A percentile compares a stretch with the other conserved stretches of the same genome.
Evolutionary conservation across 2,888 invertebrate genomes (phyloP).

Genomic region (Netelia inedita): DNA sequence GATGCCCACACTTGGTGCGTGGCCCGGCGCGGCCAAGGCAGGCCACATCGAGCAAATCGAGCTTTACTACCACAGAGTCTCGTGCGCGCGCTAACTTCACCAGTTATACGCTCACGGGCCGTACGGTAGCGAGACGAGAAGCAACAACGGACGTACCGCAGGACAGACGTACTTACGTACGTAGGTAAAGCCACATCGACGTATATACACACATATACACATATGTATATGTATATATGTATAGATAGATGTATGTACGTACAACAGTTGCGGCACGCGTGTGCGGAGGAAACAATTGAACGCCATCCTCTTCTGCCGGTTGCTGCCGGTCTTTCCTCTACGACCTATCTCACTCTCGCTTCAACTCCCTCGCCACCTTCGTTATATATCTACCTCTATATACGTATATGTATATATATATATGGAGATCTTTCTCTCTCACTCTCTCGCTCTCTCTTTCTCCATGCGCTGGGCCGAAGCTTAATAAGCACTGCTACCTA

Average conservation of each 20-base stretch:
- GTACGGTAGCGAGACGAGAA: conserved; percentile 2
- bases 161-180: conserved; percentile 15
- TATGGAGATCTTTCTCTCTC: conserved; percentile 43
- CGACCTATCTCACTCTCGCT: conserved; percentile 66
- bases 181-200: conserved; percentile 30
- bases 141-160: conserved; percentile 12
- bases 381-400: conserved; percentile 30
- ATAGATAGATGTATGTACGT: conserved; percentile 67
- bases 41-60: conserved; percentile 22
- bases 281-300: conserved; percentile 85
- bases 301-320: conserved; percentile 74
- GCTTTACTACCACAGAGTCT: conserved; percentile 27
- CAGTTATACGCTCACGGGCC: conserved; percentile 5
- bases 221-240: conserved; percentile 14
- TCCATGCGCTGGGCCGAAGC: conserved; percentile 74
- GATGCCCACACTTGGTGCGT: conserved; percentile 81
- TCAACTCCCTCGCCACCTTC: conserved; percentile 62
- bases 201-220: conserved; percentile 12
- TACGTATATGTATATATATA: neutral
- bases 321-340: conserved; percentile 67
- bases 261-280: conserved; percentile 82
- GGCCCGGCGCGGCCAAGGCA: conserved; percentile 54
- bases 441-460: conserved; percentile 63
- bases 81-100: conserved; percentile 32
- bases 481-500: conserved; percentile 85